These are phyloP conservation scores for Drosophila pachea DNA, from an alignment of 1,140 invertebrate genomes.

Conservation along the genomic window DNA sequence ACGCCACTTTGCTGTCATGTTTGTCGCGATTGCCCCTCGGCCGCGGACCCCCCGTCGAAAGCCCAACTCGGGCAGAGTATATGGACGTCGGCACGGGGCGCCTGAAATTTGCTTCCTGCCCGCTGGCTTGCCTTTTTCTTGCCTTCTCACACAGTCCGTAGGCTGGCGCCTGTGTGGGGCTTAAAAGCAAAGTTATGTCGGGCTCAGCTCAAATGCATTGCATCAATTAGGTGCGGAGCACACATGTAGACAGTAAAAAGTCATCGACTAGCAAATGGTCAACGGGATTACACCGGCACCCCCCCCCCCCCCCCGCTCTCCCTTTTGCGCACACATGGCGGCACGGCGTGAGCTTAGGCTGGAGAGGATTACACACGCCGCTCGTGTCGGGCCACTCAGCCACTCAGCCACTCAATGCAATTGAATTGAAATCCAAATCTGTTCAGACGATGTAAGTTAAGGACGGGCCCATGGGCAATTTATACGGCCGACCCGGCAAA, in stretches of 20 bases:
- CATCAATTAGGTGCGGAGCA: conserved; percentile 50
- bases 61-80: too few species aligned
- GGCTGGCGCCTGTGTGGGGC: conserved; percentile 26
- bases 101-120: neutral
- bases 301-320: conserved; percentile 4
- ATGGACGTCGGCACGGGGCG: too few species aligned
- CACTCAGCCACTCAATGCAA: conserved; percentile 39
- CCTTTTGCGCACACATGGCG: neutral
- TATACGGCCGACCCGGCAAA: conserved; percentile 40
- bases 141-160: neutral
- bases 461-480: conserved; percentile 29
- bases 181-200: conserved; percentile 57
- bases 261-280: conserved; percentile 47
- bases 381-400: conserved; percentile 15
- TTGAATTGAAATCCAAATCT: conserved; percentile 49
- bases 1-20: conserved; percentile 24
- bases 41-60: too few species aligned
- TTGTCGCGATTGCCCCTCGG: too few species aligned
- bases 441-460: conserved; percentile 26
- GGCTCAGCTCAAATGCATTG: conserved; percentile 49
- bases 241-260: conserved; percentile 49
- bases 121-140: neutral
- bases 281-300: conserved; percentile 17
- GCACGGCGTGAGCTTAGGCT: conserved; percentile 23
- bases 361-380: conserved; percentile 36